These are phyloP conservation scores for Lichenostomus cassidix DNA, from an alignment of 2,113 vertebrate genomes.

Conservation along the genomic window DNA sequence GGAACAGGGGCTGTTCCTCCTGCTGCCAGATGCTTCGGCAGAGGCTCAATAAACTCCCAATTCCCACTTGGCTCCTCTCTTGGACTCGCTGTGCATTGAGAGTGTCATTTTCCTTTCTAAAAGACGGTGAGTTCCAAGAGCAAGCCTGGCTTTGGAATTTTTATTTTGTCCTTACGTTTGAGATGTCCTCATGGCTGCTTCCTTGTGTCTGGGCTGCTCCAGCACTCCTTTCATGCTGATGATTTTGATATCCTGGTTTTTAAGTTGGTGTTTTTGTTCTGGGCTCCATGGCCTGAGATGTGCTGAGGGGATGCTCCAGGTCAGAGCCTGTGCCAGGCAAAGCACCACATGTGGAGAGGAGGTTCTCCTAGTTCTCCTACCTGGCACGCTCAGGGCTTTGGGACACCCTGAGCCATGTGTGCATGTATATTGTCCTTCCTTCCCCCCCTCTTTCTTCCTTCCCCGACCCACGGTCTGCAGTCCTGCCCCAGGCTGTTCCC, in stretches of 20 bases:
- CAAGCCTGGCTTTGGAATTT: background rate
- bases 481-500: background rate
- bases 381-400: background rate
- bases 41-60: background rate
- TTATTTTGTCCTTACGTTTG: background rate
- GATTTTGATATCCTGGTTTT: background rate
- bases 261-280: background rate
- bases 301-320: background rate
- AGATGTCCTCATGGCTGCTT: background rate
- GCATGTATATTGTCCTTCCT: background rate
- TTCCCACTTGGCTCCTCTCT: background rate
- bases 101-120: background rate
- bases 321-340: background rate
- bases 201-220: background rate
- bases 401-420: fast-evolving
- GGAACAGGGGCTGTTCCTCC: background rate
- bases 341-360: fast-evolving
- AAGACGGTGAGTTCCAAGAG: background rate
- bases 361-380: background rate
- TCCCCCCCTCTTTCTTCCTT: background rate
- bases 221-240: background rate
- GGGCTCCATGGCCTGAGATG: fast-evolving
- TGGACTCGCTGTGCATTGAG: background rate
- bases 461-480: background rate
- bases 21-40: background rate